phyloP scores from a whole-genome alignment of 2,888 invertebrate species.

The Sesia bembeciformis region DNA sequence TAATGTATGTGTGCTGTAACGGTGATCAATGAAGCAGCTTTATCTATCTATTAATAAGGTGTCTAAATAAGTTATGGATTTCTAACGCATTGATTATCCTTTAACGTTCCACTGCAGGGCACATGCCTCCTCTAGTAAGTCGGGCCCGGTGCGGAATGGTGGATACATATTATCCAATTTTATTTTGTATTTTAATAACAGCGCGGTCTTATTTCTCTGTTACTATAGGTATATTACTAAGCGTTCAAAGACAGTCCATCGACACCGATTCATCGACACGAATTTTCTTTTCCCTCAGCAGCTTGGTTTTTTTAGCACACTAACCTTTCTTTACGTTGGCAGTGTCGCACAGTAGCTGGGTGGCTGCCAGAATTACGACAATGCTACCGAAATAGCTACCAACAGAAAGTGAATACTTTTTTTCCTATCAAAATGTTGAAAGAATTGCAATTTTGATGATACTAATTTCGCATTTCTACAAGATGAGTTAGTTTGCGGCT shows the following conservation, averaged over 20 bases:
- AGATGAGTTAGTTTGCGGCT: neutral
- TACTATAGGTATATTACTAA: neutral
- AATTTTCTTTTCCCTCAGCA: conserved; percentile 32
- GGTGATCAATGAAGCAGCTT: too few species aligned
- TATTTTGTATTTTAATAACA: too few species aligned
- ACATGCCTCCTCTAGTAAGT: too few species aligned
- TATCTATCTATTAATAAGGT: too few species aligned
- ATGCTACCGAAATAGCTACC: conserved; percentile 57
- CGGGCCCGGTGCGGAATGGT: too few species aligned
- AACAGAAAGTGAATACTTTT: conserved; percentile 44
- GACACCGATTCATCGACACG: conserved; percentile 1
- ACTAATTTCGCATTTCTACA: neutral
- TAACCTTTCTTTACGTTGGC: conserved; percentile 69
- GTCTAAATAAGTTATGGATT: too few species aligned
- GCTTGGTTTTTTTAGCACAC: conserved; percentile 49
- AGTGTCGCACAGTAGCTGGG: conserved; percentile 57
- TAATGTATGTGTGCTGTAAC: too few species aligned
- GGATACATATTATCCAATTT: too few species aligned
- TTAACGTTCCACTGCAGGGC: too few species aligned
- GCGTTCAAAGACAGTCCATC: neutral
- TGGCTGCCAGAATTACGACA: conserved; percentile 61
- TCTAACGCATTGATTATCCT: too few species aligned
- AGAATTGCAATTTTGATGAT: conserved; percentile 9
- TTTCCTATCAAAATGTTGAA: conserved; percentile 27
- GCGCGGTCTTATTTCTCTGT: too few species aligned